Base-by-base conservation (phyloP, 2,113 vertebrate genomes). In the Bubo blakistoni region DNA sequence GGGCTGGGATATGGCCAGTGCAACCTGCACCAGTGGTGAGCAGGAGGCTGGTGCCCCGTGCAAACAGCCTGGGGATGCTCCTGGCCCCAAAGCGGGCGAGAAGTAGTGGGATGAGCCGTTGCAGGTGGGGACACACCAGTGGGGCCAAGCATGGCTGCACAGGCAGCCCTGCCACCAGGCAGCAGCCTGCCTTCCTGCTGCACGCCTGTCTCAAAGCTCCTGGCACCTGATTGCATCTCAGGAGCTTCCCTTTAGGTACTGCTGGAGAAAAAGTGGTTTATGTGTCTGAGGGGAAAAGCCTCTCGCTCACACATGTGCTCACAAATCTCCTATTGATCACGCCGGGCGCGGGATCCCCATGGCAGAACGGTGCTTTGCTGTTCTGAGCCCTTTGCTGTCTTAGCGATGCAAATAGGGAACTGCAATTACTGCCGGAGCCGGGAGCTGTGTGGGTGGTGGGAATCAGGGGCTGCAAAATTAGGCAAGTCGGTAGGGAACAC, bases 61-160 rank as follows among this genome's bases (percentile, higher is more conserved):
- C 61, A 65, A 21, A 7, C 54, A 62, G 18, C 49, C 63, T 36
- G 69, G 36, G 46, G 59, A 58, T 46, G 46, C 18, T 71, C 36
- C 46, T 6, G 2, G 38, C 26, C 13, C 55, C 2, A 1, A 34
- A 40, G 30, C 0, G 4, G 54, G 34, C 0, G 4, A 73, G 36
- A 8, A 85, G 59, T 38, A 59, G 5, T 4, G 24, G n/a, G 55
- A 51, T 25, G 40, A 94, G 46, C 42, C 54, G 25, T 34, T 49
- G 65, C 19, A 49, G 30, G 30, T 15, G 26, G 36, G n/a, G 61
- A 87, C 47, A 34, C 29, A 9, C 0, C 2, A 51, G 16, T 20
- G 34, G 58, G 24, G 32, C n/a, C 5, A 3, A 63, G 79, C 18
- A 13, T 1, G 11, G 49, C 47, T 42, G 49, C 1, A 8, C 22